Evolutionary conservation across 2,888 invertebrate species (phyloP), one percentile per base, ranked within the genome.

Genomic region (Mythimna loreyi): DNA sequence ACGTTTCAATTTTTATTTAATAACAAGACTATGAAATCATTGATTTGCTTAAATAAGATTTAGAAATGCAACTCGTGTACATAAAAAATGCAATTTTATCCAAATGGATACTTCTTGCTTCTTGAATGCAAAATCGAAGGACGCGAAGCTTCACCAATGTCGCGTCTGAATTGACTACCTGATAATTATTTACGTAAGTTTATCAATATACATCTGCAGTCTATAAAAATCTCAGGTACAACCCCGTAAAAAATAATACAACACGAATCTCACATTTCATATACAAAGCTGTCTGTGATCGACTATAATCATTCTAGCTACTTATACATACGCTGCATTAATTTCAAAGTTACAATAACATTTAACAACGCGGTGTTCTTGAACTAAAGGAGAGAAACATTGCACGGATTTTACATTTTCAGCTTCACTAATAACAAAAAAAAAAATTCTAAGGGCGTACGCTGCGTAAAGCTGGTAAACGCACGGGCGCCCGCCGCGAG

Each of bases 191-290:
- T 69, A 78, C 75, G 72, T 78, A 78, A 67, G 9, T 69, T 78
- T 63, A 80, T 80, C 28, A 80, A 74, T 77, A 77, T 73, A 72
- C 43, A 67, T 69, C 67, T 66, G 79, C 83, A 77, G 70, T 84
- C 74, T 84, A 78, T 75, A 67, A 64, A 69, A 71, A 67, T 80
- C 60, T 80, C 86, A 83, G 85, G 81, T 80, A 84, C 83, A 76
- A 73, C 77, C 79, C 81, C 78, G 76, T 81, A 77, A 76, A 81
- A 49, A 76, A 73, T 75, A 75, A 79, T 67, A 79, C 61, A 75
- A 71, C 60, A 67, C 59, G 58, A 75, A 74, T 72, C 61, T 75
- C 75, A 75, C 49, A 21, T 77, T 60, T 60, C 56, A 67, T 62
- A 72, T 55, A 67, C 69, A 67, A 80, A 81, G 78, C 68, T 80